Evolutionary conservation across 2,888 invertebrate genomes (phyloP).

Genomic region (Nesidiocoris tenuis): DNA sequence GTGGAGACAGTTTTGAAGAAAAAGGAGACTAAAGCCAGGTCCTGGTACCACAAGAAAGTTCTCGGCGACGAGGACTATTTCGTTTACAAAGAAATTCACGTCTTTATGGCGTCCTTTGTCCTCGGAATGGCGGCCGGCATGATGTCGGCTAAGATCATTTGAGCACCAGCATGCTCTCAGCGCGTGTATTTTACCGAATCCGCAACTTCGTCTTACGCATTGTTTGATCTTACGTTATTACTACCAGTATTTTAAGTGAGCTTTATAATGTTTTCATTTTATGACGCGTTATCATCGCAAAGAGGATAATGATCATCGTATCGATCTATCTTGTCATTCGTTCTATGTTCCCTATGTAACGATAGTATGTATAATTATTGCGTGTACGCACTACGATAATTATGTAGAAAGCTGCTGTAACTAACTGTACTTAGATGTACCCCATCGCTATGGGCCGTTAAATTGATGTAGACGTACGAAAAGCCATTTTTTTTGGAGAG

Average conservation of each 20-base stretch:
- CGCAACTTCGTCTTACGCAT: background rate
- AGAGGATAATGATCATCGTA: too few species aligned
- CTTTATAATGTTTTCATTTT: background rate
- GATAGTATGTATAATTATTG: too few species aligned
- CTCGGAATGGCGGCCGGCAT: slow-evolving; percentile 74
- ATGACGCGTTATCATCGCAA: too few species aligned
- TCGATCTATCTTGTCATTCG: too few species aligned
- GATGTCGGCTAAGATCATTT: slow-evolving; percentile 46
- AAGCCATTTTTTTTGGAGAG: too few species aligned
- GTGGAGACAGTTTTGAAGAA: slow-evolving; percentile 73
- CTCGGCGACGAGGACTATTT: slow-evolving; percentile 64
- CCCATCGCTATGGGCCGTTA: too few species aligned
- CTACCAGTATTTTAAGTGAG: background rate
- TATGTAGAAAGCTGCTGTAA: too few species aligned
- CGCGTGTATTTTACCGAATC: background rate
- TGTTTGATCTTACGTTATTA: background rate
- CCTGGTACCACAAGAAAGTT: slow-evolving; percentile 62
- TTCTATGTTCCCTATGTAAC: too few species aligned
- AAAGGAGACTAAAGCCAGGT: slow-evolving; percentile 68
- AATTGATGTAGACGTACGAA: too few species aligned
- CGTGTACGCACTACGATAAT: too few species aligned
- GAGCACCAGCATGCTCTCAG: background rate
- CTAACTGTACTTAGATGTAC: too few species aligned
- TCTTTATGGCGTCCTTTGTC: slow-evolving; percentile 77
- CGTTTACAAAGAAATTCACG: slow-evolving; percentile 72